These are phyloP conservation scores for Psilopogon haemacephalus DNA, from an alignment of 2,113 vertebrate species.

Conservation along the genomic window DNA sequence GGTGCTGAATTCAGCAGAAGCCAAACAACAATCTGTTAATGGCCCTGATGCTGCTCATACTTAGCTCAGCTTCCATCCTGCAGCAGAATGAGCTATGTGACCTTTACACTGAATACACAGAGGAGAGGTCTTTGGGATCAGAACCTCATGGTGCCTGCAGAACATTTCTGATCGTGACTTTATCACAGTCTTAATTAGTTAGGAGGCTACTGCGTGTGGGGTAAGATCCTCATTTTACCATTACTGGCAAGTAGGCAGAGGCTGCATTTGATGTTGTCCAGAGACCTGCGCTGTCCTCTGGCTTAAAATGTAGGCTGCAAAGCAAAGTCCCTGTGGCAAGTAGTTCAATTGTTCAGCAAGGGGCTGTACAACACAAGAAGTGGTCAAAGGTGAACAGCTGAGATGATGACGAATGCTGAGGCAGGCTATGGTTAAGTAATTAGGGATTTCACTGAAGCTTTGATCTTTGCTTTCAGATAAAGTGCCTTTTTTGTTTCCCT, in stretches of 20 bases:
- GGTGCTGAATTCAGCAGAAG: background rate
- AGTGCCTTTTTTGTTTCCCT: background rate
- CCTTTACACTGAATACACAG: too few species aligned
- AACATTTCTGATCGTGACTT: background rate
- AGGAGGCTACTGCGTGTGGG: background rate
- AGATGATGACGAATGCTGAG: background rate
- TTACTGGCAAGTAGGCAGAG: background rate
- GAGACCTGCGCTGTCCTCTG: background rate
- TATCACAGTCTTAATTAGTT: background rate
- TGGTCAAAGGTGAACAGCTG: background rate
- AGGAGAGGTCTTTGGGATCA: background rate
- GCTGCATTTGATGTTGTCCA: background rate
- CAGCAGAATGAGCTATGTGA: background rate
- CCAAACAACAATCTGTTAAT: background rate
- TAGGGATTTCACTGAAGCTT: background rate
- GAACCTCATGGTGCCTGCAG: background rate
- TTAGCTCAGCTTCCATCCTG: background rate
- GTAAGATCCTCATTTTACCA: background rate
- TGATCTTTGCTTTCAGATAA: constrained; percentile 8
- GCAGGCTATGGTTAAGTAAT: background rate
- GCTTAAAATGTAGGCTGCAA: background rate
- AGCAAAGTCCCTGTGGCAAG: background rate
- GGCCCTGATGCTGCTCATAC: background rate
- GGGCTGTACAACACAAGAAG: background rate
- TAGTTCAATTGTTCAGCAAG: background rate